Evolutionary conservation across 2,113 vertebrate species (phyloP).

Genomic region (Gavia stellata): DNA sequence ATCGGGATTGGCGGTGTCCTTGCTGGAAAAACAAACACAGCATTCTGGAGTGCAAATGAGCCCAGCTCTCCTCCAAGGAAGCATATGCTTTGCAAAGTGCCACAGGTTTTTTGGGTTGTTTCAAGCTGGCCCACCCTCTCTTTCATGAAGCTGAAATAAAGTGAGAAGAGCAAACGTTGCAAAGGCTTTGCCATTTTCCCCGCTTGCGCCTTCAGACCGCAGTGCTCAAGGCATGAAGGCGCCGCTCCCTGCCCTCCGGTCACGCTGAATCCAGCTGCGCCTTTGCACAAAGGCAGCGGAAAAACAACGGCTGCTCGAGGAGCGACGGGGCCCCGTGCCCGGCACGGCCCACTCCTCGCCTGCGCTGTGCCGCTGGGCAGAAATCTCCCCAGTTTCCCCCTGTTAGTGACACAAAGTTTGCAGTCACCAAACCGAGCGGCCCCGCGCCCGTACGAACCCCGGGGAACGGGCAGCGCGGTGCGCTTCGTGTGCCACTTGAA

Average conservation of each 20-base stretch:
- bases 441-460: rapidly evolving
- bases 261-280: background rate
- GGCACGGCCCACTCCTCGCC: background rate
- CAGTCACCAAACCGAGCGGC: background rate
- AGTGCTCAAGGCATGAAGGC: rapidly evolving
- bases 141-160: background rate
- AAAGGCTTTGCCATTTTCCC: background rate
- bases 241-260: background rate
- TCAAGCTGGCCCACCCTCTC: constrained; percentile 32
- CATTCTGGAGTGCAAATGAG: background rate
- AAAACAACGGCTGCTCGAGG: background rate
- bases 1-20: background rate
- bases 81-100: background rate
- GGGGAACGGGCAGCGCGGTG: background rate
- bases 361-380: rapidly evolving
- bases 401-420: rapidly evolving
- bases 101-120: background rate
- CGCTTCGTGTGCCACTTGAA: rapidly evolving
- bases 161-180: background rate
- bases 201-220: rapidly evolving
- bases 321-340: rapidly evolving
- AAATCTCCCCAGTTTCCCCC: background rate
- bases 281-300: background rate
- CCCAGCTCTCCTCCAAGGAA: background rate
- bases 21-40: background rate